Base-by-base conservation (phyloP, 2,797 vertebrate genomes). In the Monodelphis domestica region DNA sequence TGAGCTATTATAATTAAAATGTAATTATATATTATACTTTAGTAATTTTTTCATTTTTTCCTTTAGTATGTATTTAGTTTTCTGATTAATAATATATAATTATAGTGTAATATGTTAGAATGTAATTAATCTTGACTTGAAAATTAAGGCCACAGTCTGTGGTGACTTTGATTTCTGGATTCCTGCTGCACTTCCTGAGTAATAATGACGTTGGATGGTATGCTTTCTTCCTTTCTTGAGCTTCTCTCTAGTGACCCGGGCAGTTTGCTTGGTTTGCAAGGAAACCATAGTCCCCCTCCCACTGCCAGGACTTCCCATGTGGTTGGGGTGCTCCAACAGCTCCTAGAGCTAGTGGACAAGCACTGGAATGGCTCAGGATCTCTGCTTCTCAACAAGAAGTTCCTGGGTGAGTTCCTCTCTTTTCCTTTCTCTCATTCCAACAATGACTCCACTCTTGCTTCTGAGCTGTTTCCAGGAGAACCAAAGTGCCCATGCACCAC, bases 281-380 rank as follows among this genome's bases (percentile, higher is more conserved):
- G 95, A 94, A 96, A 96, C 89, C 95, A 95, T 53, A 95, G 96
- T 93, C 93, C 94, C 56, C 92, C 78, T 0, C 90, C 95, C 33
- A 90, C 97, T 45, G 96, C 97, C 84, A 96, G 95, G 90, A 94
- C 95, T 54, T 93, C 97, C 54, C 97, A 98, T n/a, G 95, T 98
- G 87, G 95, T 97, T 51, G 92, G 96, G 50, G 97, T 98, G 91
- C 97, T 98, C 55, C 96, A 96, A 54, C 97, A 98, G 89, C 97
- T 98, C 6, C 97, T 98, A 91, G 98, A 98, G 84, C 97, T 98
- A 33, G 98, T 99, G 91, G 98, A 98, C 70, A 97, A 97, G 53
- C 97, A 98, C 96, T 98, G 98, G 98, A 97, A 89, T 0, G 98
- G 98, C 55, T 96, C 98, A 0, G 98, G 97, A 24, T 98, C 98